Base-by-base conservation (phyloP, 2,888 invertebrate species). In the Hololepta plana region DNA sequence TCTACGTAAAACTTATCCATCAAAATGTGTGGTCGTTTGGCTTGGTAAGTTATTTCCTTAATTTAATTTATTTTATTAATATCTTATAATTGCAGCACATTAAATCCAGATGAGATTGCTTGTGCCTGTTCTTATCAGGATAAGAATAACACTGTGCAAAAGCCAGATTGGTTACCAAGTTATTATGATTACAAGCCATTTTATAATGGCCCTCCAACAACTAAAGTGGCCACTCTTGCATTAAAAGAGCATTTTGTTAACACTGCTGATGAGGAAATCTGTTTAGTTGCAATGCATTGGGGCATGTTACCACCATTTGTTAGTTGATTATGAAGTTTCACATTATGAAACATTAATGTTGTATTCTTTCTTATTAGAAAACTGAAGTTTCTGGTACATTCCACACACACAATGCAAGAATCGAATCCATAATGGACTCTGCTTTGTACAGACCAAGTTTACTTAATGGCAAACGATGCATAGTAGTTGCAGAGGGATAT, bases 401-500 rank as follows among this genome's bases (percentile, higher is more conserved):
- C 20, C 35, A 35, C 19, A 37, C 38, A 7, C 38, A 39, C 24
- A 39, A 39, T 33, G 35, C 38, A 9, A 25, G 39, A 12, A 17
- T 37, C 2, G 39, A 39, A 24, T 37, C 31, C 24, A 19, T 39
- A 4, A 14, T 31, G 6, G 34, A 33, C n/a, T 39, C 38, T 4
- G 9, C 29, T 23, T 15, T 38, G 2, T 87, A 73, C 47, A 61
- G 60, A 26, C 61, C 63, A 2, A 64, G 76, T 8, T 57, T 85
- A 26, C 56, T 54, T 21, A 62, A 64, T 37, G 80, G 82, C 6
- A 67, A 71, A 35, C 64, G 84, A 36, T 87, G 87, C 55, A 63
- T 81, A 4, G 59, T 85, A 12, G 44, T 82, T 7, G 72, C 70
- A 33, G 81, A 85, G 54, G 85, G 87, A 26, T 85, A 72, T 45